Conservation (phyloP, 2,113 vertebrate species). For the Arenaria interpres region DNA sequence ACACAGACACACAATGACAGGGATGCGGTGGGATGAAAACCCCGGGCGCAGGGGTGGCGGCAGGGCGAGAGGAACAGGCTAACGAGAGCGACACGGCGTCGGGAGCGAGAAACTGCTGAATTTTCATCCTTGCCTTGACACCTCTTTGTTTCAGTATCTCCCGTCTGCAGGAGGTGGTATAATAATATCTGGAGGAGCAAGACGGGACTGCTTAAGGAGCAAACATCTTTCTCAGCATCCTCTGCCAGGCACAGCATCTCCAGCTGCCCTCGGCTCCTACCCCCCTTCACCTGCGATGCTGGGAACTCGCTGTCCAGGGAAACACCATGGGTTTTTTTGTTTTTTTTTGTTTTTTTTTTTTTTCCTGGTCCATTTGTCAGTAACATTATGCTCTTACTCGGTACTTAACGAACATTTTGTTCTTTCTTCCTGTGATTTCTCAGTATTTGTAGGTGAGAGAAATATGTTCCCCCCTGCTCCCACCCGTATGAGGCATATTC, state of each 20-base stretch:
- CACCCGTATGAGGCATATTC: neutral
- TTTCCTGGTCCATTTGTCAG: neutral
- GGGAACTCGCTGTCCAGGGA: neutral
- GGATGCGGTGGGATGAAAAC: neutral
- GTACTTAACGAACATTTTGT: neutral
- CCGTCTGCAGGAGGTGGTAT: neutral
- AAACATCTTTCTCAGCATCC: neutral
- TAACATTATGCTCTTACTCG: neutral
- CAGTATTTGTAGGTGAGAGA: neutral
- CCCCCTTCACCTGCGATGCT: neutral
- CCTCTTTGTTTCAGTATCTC: constrained; percentile 45
- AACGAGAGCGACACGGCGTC: neutral
- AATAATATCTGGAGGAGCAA: neutral
- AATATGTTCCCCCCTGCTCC: neutral
- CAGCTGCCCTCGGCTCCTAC: neutral
- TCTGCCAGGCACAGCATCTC: neutral
- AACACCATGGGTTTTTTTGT: neutral
- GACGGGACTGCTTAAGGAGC: neutral
- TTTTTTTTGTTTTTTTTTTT: neutral
- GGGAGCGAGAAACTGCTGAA: neutral
- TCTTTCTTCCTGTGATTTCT: neutral
- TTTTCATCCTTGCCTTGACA: neutral
- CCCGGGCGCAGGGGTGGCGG: neutral
- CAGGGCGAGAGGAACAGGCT: neutral
- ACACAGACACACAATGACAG: rapidly evolving